Evolutionary conservation across 1,140 invertebrate species (phyloP), one percentile per base, ranked within the genome.

Genomic region (Brachystomella parvula): DNA sequence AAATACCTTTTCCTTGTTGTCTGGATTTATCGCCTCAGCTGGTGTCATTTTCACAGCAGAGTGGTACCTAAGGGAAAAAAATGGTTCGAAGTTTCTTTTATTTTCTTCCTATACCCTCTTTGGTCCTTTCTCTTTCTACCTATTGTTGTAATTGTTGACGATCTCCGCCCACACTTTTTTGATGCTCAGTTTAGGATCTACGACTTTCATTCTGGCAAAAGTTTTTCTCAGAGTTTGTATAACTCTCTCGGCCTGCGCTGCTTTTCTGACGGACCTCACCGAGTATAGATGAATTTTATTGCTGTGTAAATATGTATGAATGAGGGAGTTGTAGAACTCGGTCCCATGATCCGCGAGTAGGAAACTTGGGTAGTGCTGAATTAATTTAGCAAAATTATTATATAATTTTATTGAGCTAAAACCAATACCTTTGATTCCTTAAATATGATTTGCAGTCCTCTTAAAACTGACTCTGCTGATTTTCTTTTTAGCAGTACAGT

Each of bases 271-370:
- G 12, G 57, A 12, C 9, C 30, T 26, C 9, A 59, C 57, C 3
- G 57, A 29, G 57, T 30, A 59, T 3, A 59, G 26, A 30, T 59
- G 57, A 17, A 59, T 59, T 9, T 59, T 59, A 29, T 12, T 12
- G 24, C 21, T 28, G 15, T 59, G 6, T 12, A 59, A 21, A 59
- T 31, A 59, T 12, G 30, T 9, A 21, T 9, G 15, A 9, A 56
- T 12, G 15, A 17, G 15, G 15, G 26, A 9, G 30, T 59, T 59
- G 26, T 31, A 59, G 21, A 59, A 59, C 21, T 59, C 57, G 3
- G 2, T 15, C 6, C 57, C 57, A 6, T 29, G 24, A 12, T 30
- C 26, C 3, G 30, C 57, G 12, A 59, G 15, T 3, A 32, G 9
- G 21, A 59, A 59, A 15, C 24, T 9, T 28, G 30, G 26, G 3